Percentiles rank a stretch among this genome's conserved stretches.
Evolutionary conservation across 2,888 invertebrate genomes (phyloP).

Genomic region (Aporophyla nigra): DNA sequence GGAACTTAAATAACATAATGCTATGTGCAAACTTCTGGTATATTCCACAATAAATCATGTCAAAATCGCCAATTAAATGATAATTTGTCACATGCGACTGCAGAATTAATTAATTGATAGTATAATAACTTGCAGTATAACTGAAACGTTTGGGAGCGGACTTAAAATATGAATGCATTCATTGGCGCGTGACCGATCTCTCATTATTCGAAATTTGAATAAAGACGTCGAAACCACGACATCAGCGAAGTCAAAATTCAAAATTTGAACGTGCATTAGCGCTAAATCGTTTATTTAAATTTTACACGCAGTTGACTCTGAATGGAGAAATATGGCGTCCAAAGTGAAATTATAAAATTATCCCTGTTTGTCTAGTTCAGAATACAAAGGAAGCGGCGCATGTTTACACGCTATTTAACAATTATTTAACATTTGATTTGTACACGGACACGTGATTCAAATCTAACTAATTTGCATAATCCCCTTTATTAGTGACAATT

Average conservation of each 20-base stretch:
- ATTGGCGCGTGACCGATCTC: slow-evolving; percentile 82
- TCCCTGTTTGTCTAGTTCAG: slow-evolving; percentile 80
- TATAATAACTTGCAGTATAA: slow-evolving; percentile 65
- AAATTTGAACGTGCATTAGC: slow-evolving; percentile 76
- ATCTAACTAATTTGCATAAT: slow-evolving; percentile 85
- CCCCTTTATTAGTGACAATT: slow-evolving; percentile 77
- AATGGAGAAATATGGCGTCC: slow-evolving; percentile 79
- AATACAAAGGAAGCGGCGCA: slow-evolving; percentile 77
- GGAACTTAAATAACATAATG: slow-evolving; percentile 23
- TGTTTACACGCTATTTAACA: slow-evolving; percentile 89
- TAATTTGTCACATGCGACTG: slow-evolving; percentile 64
- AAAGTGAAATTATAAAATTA: slow-evolving; percentile 84
- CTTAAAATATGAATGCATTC: slow-evolving; percentile 84
- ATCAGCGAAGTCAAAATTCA: slow-evolving; percentile 82
- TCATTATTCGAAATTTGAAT: slow-evolving; percentile 85
- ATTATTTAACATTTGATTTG: slow-evolving; percentile 82
- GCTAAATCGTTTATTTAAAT: slow-evolving; percentile 88
- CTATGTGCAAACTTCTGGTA: slow-evolving; percentile 36
- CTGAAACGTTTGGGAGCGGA: slow-evolving; percentile 71
- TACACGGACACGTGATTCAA: slow-evolving; percentile 82
- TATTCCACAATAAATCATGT: slow-evolving; percentile 57
- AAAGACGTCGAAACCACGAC: slow-evolving; percentile 88
- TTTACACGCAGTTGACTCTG: slow-evolving; percentile 88
- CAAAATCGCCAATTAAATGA: slow-evolving; percentile 57
- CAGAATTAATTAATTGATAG: slow-evolving; percentile 75